Evolutionary conservation across 2,888 invertebrate species (phyloP), one percentile per base, ranked within the genome.

Genomic region (Keiferia lycopersicella): DNA sequence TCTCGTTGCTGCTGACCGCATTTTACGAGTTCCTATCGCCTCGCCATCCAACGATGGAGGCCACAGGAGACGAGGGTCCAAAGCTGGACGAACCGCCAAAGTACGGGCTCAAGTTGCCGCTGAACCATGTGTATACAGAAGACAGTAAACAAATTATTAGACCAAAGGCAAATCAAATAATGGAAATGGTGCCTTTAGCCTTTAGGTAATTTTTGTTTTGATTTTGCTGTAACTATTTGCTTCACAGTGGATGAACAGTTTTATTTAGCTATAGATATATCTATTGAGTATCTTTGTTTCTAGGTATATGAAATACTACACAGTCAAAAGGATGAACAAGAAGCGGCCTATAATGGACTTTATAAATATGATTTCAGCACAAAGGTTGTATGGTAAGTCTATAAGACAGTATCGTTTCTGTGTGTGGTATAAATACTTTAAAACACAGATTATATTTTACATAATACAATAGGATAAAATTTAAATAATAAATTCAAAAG

Each of bases 301-400:
- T 77, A 97, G 97, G 82, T 96, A 96, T 86, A 73, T 95, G 2
- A 92, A 94, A 73, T 96, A 95, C 83, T 95, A 95, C 80, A 87
- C 95, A 74, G 93, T 93, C 71, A 92, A 93, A 67, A 92, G 86
- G 76, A 91, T 94, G 70, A 92, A 93, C 76, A 94, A 95, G 69
- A 93, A 94, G 74, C 92, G 93, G 53, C 94, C 95, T 14, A 93
- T 96, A 64, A 97, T 98, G 95, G 97, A 98, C 85, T 96, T 95
- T 81, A 79, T 96, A 59, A 91, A 94, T 71, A 91, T 94, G 82
- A 87, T 95, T 73, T 93, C 93, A 71, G 95, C 96, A 61, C 95
- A 96, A 83, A 95, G 96, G 81, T 97, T 97, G 82, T 98, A 97
- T 92, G 97, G 97, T 94, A 89, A 86, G 92, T 34, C n/a, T 3